Base-by-base conservation (phyloP, 2,113 vertebrate genomes). In the Pachypanchax playfairii region DNA sequence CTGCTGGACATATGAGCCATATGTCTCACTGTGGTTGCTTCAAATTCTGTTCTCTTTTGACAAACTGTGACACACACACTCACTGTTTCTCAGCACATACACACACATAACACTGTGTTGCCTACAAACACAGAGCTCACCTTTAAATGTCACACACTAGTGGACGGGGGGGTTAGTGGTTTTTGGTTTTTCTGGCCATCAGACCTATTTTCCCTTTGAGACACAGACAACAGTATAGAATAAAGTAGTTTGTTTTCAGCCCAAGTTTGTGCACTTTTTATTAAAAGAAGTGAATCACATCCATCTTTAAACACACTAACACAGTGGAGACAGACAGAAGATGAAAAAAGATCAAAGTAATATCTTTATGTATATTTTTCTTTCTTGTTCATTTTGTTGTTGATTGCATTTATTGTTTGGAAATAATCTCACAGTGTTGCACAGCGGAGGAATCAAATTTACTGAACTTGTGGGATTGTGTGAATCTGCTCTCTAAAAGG, bases 1-100 rank as follows among this genome's bases (percentile, higher is more conserved):
- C 76, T 82, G 77, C 75, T 51, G 65, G 71, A 83, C 84, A 83
- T 73, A 70, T 81, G 82, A 64, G 67, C 74, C 80, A 79, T 54
- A 70, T 80, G 84, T 80, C 81, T 87, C 49, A 59, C 61, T 77
- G 73, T 46, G 73, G 73, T 79, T 66, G 64, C 68, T 36, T 36
- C 33, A 15, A 50, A 70, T 62, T 57, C 60, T 75, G 63, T 33
- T 25, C 54, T 59, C 57, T 64, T 41, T 52, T 71, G n/a, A n/a
- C n/a, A n/a, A n/a, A n/a, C n/a, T n/a, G n/a, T n/a, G n/a, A n/a
- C 48, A 63, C 55, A 50, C 26, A 58, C 57, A 61, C 17, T 49
- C 14, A 62, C 42, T 56, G 50, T 57, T 59, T 46, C 63, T 20
- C 33, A 17, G 62, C 65, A 60, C 53, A 62, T 39, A 78, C 43